A percentile compares a stretch with the other conserved stretches of the same genome.
phyloP scores from a whole-genome alignment of 2,797 vertebrate species.

The Pseudomugil gertrudae region DNA sequence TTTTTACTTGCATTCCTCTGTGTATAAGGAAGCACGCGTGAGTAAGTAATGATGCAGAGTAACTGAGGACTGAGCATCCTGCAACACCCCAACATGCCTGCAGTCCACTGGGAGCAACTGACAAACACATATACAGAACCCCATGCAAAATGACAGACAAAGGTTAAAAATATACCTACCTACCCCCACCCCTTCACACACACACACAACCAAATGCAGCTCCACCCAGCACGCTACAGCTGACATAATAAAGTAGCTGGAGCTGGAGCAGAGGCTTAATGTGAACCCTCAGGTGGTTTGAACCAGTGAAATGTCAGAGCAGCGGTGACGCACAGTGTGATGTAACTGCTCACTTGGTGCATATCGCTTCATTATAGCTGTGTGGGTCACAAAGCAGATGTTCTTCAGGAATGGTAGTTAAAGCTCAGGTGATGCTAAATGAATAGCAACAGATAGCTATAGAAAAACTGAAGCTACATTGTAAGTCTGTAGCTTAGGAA shows the following conservation, averaged over 20 bases:
- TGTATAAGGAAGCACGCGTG: conserved; percentile 13
- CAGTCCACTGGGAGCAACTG: conserved; percentile 32
- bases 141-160: conserved; percentile 43
- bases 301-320: conserved; percentile 35
- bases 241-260: conserved; percentile 49
- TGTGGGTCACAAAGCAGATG: background rate
- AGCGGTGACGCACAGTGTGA: conserved; percentile 24
- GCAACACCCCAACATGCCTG: conserved; percentile 11
- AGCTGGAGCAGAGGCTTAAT: conserved; percentile 26
- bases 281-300: conserved; percentile 21
- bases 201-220: conserved; percentile 1
- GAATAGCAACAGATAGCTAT: background rate
- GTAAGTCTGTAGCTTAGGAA: background rate
- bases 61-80: conserved; percentile 24
- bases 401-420: background rate
- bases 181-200: conserved; percentile 2
- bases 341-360: background rate
- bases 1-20: background rate
- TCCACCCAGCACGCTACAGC: conserved; percentile 19
- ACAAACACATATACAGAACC: conserved; percentile 29
- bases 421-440: background rate
- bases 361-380: background rate
- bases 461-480: background rate
- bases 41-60: conserved; percentile 42
- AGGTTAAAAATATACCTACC: conserved; percentile 70